Evolutionary conservation across 2,113 vertebrate genomes (phyloP).

Genomic region (Corydoras sp.): DNA sequence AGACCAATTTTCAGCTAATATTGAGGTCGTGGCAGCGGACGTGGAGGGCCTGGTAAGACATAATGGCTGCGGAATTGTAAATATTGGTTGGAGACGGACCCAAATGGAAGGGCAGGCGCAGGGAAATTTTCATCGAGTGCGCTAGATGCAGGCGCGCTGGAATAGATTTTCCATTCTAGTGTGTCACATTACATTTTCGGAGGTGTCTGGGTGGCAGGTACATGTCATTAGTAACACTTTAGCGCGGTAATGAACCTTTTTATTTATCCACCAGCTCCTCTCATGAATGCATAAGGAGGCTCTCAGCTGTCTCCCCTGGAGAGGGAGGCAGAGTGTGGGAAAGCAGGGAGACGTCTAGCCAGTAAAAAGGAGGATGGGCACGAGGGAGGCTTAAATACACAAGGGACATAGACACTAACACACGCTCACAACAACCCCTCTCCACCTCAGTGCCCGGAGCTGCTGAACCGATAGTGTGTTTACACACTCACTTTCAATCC

Average conservation of each 20-base stretch:
- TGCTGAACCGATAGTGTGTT: conserved; percentile 68
- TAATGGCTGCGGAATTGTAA: conserved; percentile 97
- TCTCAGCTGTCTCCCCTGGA: conserved; percentile 61
- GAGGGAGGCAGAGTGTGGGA: conserved; percentile 30
- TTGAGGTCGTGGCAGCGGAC: conserved; percentile 82
- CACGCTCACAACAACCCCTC: conserved; percentile 30
- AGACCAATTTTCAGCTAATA: conserved; percentile 98
- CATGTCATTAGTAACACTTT: conserved; percentile 99
- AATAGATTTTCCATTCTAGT: conserved; percentile 86
- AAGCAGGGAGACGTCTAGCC: conserved; percentile 10
- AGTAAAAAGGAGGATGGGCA: conserved; percentile 45
- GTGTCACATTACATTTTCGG: conserved; percentile 98
- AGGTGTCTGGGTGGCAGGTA: conserved; percentile 95
- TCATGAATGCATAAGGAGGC: conserved; percentile 98
- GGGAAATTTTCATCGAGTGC: conserved; percentile 79
- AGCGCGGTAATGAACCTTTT: conserved; percentile 94
- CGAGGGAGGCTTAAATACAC: conserved; percentile 32
- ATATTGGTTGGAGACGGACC: conserved; percentile 86
- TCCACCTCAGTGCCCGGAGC: conserved; percentile 62
- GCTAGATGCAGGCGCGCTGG: conserved; percentile 63
- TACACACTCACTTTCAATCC: conserved; percentile 66
- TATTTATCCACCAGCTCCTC: conserved; percentile 88
- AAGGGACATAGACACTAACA: conserved; percentile 38
- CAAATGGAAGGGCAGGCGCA: conserved; percentile 74
- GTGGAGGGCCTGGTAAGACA: conserved; percentile 96